Evolutionary conservation across 2,888 invertebrate genomes (phyloP).

Genomic region (Pogonocherus hispidulus): DNA sequence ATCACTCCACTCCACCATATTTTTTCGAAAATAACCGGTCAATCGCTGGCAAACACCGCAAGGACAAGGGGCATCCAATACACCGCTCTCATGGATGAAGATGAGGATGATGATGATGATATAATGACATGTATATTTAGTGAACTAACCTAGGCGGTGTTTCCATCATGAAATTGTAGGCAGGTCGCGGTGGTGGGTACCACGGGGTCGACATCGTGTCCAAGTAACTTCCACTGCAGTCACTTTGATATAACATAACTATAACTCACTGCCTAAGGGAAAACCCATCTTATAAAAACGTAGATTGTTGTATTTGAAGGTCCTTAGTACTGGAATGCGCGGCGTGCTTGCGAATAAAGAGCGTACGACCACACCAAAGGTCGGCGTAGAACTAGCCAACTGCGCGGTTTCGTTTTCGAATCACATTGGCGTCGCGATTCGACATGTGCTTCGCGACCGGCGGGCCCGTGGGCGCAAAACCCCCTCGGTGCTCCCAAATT

Average conservation of each 20-base stretch:
- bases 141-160: slow-evolving; percentile 63
- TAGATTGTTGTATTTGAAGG: neutral
- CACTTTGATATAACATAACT: slow-evolving; percentile 48
- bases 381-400: slow-evolving; percentile 45
- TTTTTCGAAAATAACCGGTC: slow-evolving; percentile 13
- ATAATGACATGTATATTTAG: slow-evolving; percentile 21
- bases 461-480: neutral
- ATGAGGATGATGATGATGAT: slow-evolving; percentile 22
- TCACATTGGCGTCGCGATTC: slow-evolving; percentile 48
- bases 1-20: slow-evolving; percentile 15
- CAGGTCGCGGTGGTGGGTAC: slow-evolving; percentile 53
- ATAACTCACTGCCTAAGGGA: neutral
- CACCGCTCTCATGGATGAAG: neutral
- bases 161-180: slow-evolving; percentile 61
- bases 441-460: slow-evolving; percentile 24
- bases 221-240: slow-evolving; percentile 37
- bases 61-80: neutral
- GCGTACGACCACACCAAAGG: slow-evolving; percentile 31
- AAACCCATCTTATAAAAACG: slow-evolving; percentile 8
- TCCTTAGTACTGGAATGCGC: slow-evolving; percentile 15
- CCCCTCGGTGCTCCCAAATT: neutral
- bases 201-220: slow-evolving; percentile 51
- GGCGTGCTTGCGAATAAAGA: slow-evolving; percentile 40
- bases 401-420: slow-evolving; percentile 47
- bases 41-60: neutral